phyloP scores from a whole-genome alignment of 1,140 invertebrate species.

The Mactra quadrangularis region DNA sequence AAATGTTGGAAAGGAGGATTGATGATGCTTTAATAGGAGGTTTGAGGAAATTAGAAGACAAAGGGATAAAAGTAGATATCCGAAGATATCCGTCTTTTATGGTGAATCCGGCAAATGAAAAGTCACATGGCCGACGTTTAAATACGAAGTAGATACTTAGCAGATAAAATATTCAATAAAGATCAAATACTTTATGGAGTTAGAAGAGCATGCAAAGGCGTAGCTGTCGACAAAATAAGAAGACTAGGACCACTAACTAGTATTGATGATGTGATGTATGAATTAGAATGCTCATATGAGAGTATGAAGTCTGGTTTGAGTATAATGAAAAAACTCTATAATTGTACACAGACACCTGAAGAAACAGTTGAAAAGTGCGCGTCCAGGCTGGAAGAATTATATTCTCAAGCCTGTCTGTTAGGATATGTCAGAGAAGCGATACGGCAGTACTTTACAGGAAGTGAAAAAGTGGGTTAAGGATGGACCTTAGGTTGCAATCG shows the following conservation, averaged over 20 bases:
- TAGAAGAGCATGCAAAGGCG: not conserved
- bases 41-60: too few species aligned
- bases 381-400: slow-evolving; percentile 6
- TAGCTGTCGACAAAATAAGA: slow-evolving; percentile 11
- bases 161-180: not conserved
- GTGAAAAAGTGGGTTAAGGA: not conserved
- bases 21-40: too few species aligned
- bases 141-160: not conserved
- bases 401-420: not conserved
- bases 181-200: slow-evolving; percentile 17
- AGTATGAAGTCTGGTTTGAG: not conserved
- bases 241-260: not conserved
- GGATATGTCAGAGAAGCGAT: not conserved
- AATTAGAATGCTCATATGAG: slow-evolving; percentile 10
- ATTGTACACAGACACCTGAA: not conserved
- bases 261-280: not conserved
- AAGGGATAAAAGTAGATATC: too few species aligned
- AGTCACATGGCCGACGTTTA: slow-evolving; percentile 12
- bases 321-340: slow-evolving; percentile 13
- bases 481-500: not conserved
- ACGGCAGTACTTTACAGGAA: not conserved
- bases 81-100: too few species aligned
- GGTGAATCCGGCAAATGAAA: too few species aligned
- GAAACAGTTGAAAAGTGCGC: not conserved
- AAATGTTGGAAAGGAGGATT: too few species aligned